A percentile compares a stretch with the other conserved stretches of the same genome.
phyloP scores from a whole-genome alignment of 2,797 vertebrate species.

The Ctenosaura bakeri region DNA sequence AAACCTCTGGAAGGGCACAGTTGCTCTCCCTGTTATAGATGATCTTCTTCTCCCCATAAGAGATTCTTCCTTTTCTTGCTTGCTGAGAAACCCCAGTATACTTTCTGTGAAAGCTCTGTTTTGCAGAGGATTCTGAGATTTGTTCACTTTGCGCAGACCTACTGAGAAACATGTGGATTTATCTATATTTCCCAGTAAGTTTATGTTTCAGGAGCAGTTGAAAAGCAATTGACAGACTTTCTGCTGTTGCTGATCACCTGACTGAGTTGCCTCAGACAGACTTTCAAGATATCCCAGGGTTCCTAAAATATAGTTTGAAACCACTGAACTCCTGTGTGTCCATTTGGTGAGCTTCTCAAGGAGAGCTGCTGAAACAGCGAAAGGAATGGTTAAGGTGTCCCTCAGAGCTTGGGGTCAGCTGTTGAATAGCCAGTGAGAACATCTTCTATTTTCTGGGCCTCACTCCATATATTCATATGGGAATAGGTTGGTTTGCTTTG shows the following conservation, averaged over 20 bases:
- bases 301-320: not conserved
- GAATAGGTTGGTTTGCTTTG: conserved; percentile 14
- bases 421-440: not conserved
- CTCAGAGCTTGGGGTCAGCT: not conserved
- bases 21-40: not conserved
- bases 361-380: not conserved
- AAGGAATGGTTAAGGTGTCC: not conserved
- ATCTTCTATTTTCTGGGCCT: not conserved
- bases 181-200: not conserved
- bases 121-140: not conserved
- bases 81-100: not conserved
- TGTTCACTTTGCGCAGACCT: too few species aligned
- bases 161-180: not conserved
- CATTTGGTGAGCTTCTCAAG: not conserved
- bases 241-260: not conserved
- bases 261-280: not conserved
- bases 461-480: not conserved
- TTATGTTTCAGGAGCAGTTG: not conserved
- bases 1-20: not conserved
- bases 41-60: not conserved
- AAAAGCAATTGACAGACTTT: not conserved
- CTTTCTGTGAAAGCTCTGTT: not conserved
- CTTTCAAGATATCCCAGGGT: not conserved
- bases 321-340: not conserved
- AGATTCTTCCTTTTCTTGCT: not conserved